Evolutionary conservation across 2,797 vertebrate species (phyloP).

Genomic region (Dermochelys coriacea): DNA sequence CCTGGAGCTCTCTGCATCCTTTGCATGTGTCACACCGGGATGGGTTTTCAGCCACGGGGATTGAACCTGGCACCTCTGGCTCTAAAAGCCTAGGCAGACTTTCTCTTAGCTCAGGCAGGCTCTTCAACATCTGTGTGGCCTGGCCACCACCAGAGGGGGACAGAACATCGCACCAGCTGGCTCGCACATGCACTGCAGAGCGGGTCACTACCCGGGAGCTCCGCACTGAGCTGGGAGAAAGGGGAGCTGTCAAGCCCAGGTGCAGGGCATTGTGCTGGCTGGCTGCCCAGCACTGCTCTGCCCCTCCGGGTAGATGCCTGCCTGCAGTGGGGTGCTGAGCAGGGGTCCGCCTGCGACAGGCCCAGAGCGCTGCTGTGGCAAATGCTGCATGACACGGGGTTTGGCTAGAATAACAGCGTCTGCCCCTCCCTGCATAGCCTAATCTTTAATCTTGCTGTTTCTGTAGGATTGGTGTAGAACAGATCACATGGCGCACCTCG

Average conservation of each 20-base stretch:
- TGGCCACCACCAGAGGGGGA: background rate
- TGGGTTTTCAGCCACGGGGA: background rate
- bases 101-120: background rate
- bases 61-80: background rate
- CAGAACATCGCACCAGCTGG: background rate
- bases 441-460: background rate
- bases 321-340: background rate
- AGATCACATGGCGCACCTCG: background rate
- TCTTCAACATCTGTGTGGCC: background rate
- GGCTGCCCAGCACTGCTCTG: background rate
- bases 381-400: background rate
- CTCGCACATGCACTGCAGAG: background rate
- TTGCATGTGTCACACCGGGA: rapidly evolving
- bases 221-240: background rate
- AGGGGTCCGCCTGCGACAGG: background rate
- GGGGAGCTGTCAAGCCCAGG: background rate
- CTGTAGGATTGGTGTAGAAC: background rate
- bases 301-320: background rate
- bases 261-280: background rate
- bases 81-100: background rate
- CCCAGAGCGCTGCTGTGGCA: background rate
- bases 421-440: background rate
- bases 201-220: background rate
- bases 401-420: too few relatives aligned
- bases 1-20: background rate